phyloP scores from a whole-genome alignment of 2,888 invertebrate genomes.

The Troides aeacus region DNA sequence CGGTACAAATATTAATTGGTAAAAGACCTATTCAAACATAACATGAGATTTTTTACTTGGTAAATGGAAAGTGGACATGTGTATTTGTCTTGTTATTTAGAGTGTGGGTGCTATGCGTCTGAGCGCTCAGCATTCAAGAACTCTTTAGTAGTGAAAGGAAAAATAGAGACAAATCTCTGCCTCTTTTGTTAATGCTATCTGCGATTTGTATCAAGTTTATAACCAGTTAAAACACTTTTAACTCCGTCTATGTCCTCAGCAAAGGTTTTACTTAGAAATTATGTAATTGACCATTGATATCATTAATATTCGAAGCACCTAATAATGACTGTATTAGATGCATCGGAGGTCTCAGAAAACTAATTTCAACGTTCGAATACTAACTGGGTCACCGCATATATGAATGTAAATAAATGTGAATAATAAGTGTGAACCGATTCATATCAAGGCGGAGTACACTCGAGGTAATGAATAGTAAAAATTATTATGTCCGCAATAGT shows the following conservation, averaged over 20 bases:
- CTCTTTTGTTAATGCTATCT: slow-evolving; percentile 22
- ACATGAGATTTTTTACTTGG: slow-evolving; percentile 76
- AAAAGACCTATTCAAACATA: slow-evolving; percentile 78
- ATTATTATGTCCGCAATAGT: slow-evolving; percentile 23
- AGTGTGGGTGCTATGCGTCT: slow-evolving; percentile 73
- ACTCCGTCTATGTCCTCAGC: neutral
- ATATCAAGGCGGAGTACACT: slow-evolving; percentile 20
- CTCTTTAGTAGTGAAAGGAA: slow-evolving; percentile 53
- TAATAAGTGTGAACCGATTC: slow-evolving; percentile 24
- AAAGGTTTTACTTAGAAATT: neutral
- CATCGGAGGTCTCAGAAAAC: slow-evolving; percentile 16
- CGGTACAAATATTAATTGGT: slow-evolving; percentile 79
- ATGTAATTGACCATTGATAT: neutral
- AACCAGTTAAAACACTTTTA: neutral
- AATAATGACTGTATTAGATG: slow-evolving; percentile 4
- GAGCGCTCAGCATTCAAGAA: slow-evolving; percentile 52
- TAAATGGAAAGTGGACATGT: slow-evolving; percentile 78
- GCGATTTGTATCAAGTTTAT: slow-evolving; percentile 4
- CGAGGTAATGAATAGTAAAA: slow-evolving; percentile 24
- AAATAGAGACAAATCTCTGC: slow-evolving; percentile 24
- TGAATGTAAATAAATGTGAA: slow-evolving; percentile 29
- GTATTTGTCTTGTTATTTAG: slow-evolving; percentile 77
- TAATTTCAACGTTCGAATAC: slow-evolving; percentile 27
- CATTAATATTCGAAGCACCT: no score
- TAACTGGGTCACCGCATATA: slow-evolving; percentile 24